phyloP scores from a whole-genome alignment of 92 coral and sea anemone genomes.

The Parazoanthus atlanticus region DNA sequence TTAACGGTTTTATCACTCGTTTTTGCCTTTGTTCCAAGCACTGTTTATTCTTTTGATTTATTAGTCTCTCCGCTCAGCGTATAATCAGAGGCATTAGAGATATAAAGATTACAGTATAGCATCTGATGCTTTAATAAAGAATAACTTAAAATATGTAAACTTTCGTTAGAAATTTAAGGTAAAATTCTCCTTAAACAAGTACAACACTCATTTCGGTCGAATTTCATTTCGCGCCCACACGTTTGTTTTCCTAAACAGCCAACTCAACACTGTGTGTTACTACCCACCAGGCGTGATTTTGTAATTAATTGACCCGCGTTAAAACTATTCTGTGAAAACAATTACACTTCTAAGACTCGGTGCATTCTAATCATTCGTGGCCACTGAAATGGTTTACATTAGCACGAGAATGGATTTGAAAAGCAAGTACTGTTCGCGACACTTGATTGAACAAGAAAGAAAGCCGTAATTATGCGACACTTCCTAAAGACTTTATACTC shows the following conservation, averaged over 20 bases:
- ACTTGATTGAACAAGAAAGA: constrained; percentile 15
- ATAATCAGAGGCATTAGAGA: not conserved
- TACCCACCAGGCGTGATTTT: not conserved
- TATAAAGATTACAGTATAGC: too few relatives aligned
- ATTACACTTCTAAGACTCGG: not conserved
- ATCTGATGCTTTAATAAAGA: not conserved
- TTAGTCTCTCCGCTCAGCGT: too few relatives aligned
- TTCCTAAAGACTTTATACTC: not conserved
- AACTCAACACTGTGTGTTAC: not conserved
- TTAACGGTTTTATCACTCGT: not conserved
- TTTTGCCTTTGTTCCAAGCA: not conserved
- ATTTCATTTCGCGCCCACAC: not conserved
- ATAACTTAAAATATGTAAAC: not conserved
- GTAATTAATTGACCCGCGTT: constrained; percentile 10
- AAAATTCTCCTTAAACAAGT: not conserved
- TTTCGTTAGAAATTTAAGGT: not conserved
- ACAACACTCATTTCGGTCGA: not conserved
- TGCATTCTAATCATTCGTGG: not conserved
- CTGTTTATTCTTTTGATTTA: not conserved
- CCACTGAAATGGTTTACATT: constrained; percentile 7
- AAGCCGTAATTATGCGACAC: not conserved
- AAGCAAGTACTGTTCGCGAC: not conserved
- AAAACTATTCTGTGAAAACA: not conserved
- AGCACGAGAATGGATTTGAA: not conserved
- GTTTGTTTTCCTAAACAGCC: not conserved